These are phyloP conservation scores for Cryptus viduatorius DNA, from an alignment of 2,888 invertebrate species.

Conservation along the genomic window DNA sequence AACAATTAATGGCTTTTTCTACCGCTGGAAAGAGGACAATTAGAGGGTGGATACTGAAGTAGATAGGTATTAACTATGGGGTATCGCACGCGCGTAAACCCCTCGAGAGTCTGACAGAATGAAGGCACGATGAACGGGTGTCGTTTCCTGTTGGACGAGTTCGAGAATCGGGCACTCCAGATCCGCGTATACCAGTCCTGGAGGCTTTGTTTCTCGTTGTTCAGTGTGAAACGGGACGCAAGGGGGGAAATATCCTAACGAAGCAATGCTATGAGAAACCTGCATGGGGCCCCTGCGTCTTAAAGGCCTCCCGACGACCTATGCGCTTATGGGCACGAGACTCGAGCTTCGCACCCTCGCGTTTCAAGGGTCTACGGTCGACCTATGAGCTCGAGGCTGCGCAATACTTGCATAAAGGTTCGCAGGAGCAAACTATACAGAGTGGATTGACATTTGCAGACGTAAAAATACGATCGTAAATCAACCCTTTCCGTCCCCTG, in stretches of 20 bases:
- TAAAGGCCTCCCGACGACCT: constrained; percentile 34
- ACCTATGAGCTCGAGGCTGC: background rate
- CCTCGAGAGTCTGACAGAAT: constrained; percentile 46
- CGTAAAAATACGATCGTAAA: constrained; percentile 15
- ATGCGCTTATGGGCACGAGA: background rate
- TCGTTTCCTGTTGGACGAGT: constrained; percentile 63
- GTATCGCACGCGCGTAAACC: constrained; percentile 35
- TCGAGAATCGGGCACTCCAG: constrained; percentile 26
- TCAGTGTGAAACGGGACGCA: constrained; percentile 28
- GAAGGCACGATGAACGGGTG: constrained; percentile 42
- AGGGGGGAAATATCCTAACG: constrained; percentile 35
- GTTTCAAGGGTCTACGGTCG: constrained; percentile 1
- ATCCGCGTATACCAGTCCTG: background rate
- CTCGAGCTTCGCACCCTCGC: constrained; percentile 4
- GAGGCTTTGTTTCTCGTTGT: constrained; percentile 52
- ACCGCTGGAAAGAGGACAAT: constrained; percentile 40
- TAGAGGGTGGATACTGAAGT: constrained; percentile 49
- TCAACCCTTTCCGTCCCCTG: constrained; percentile 21
- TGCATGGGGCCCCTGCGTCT: constrained; percentile 7
- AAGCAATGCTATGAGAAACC: constrained; percentile 12
- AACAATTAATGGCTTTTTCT: constrained; percentile 58
- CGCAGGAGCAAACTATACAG: background rate
- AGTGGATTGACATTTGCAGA: constrained; percentile 16
- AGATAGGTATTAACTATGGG: constrained; percentile 45
- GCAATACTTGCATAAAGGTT: constrained; percentile 1